Evolutionary conservation across 2,113 vertebrate genomes (phyloP).

Genomic region (Maccullochella peelii): DNA sequence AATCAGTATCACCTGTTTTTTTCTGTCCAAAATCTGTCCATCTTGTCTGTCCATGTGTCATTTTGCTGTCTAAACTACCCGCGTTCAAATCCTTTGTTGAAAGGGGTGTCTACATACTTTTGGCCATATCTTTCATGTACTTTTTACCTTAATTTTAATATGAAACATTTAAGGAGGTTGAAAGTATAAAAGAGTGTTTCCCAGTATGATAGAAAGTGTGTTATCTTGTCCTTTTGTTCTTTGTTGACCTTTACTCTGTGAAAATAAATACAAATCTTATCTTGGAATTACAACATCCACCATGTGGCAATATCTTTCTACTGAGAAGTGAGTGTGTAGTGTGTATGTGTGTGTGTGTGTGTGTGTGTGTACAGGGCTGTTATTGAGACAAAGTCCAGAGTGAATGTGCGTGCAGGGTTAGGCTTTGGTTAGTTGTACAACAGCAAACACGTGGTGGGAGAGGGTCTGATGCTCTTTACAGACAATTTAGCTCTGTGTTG

Average conservation of each 20-base stretch:
- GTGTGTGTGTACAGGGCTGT: slow-evolving; percentile 10
- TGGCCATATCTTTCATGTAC: too few relatives aligned
- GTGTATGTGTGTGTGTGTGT: slow-evolving; percentile 23
- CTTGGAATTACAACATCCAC: slow-evolving; percentile 27
- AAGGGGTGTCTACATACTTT: background rate
- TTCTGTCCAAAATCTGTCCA: too few relatives aligned
- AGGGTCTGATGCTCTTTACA: slow-evolving; percentile 2
- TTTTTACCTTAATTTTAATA: too few relatives aligned
- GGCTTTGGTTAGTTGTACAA: slow-evolving; percentile 16
- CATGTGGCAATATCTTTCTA: slow-evolving; percentile 17
- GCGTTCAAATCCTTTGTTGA: background rate
- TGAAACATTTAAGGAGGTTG: background rate
- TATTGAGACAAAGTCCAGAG: slow-evolving; percentile 59
- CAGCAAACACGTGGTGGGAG: slow-evolving; percentile 10
- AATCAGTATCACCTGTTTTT: too few relatives aligned
- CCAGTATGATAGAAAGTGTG: background rate
- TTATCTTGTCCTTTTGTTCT: background rate
- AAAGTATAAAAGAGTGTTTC: background rate
- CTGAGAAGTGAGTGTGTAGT: background rate
- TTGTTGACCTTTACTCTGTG: slow-evolving; percentile 46
- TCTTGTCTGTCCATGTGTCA: too few relatives aligned
- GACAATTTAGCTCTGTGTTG: slow-evolving; percentile 5
- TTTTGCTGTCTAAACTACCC: too few relatives aligned
- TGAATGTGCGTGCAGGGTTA: slow-evolving; percentile 10
- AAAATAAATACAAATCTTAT: slow-evolving; percentile 52